A percentile compares a stretch with the other conserved stretches of the same genome.
These are phyloP conservation scores for Chlorocebus sabaeus DNA, from an alignment of 2,113 vertebrate genomes.

Conservation along the genomic window DNA sequence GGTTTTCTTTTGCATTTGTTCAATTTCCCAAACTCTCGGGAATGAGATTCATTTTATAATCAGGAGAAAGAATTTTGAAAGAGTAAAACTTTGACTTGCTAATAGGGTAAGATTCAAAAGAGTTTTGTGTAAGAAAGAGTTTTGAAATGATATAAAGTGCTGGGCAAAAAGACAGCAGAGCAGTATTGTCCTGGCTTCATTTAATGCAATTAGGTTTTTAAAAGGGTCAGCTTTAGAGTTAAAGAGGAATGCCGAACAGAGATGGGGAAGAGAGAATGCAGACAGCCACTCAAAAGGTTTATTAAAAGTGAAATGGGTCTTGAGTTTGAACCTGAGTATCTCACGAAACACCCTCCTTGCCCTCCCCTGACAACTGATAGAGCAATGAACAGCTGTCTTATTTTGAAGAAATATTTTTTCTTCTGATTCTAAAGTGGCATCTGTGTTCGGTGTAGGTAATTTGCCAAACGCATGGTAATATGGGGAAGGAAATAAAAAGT, in stretches of 20 bases:
- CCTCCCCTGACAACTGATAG: not conserved
- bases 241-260: not conserved
- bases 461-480: not conserved
- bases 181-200: not conserved
- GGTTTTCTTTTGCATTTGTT: not conserved
- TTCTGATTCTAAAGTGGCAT: not conserved
- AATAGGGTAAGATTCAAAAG: not conserved
- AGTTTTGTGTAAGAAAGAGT: not conserved
- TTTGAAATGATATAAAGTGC: not conserved
- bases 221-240: not conserved
- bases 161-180: not conserved
- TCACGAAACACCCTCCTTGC: rapidly evolving
- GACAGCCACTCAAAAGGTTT: not conserved
- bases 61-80: not conserved
- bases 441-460: rapidly evolving
- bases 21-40: not conserved
- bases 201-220: no score
- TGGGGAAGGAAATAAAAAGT: not conserved
- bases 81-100: not conserved
- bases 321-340: not conserved
- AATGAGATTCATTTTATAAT: not conserved
- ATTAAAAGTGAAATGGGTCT: not conserved
- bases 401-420: not conserved
- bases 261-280: not conserved
- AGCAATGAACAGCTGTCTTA: not conserved